Conservation (phyloP, 2,888 invertebrate species). For the Meghimatium bilineatum region DNA sequence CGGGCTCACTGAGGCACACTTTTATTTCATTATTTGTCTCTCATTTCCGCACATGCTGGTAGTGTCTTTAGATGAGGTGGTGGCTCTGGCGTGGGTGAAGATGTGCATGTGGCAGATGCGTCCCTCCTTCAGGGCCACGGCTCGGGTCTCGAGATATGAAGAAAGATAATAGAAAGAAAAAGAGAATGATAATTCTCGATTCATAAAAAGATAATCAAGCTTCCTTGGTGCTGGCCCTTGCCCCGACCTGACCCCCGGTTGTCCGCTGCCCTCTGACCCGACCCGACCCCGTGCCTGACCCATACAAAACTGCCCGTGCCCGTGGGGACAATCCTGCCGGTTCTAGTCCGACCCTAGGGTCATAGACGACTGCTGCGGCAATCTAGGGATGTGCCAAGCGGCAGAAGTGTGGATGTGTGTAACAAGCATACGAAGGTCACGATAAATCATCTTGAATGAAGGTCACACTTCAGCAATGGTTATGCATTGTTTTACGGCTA, state of each 20-base stretch:
- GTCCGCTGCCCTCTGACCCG: constrained; percentile 48
- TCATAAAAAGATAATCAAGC: constrained; percentile 49
- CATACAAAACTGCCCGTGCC: constrained; percentile 44
- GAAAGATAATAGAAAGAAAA: constrained; percentile 41
- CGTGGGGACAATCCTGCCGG: constrained; percentile 3
- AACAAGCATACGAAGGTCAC: background rate
- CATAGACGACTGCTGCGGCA: constrained; percentile 2
- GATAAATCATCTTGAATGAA: constrained; percentile 18
- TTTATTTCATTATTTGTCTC: constrained; percentile 47
- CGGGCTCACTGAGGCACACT: constrained; percentile 37
- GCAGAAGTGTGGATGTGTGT: constrained; percentile 4
- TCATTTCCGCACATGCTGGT: constrained; percentile 23
- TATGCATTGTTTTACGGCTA: constrained; percentile 32
- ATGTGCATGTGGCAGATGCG: constrained; percentile 40
- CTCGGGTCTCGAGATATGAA: constrained; percentile 30
- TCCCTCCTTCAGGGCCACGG: background rate
- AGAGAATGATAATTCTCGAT: constrained; percentile 36
- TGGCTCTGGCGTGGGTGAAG: background rate
- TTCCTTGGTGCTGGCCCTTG: constrained; percentile 36
- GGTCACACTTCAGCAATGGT: constrained; percentile 2
- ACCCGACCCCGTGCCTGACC: constrained; percentile 47
- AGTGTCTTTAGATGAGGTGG: background rate
- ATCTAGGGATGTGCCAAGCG: constrained; percentile 7
- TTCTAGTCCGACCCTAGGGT: constrained; percentile 33
- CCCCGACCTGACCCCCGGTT: constrained; percentile 42